Base-by-base conservation (phyloP, 2,113 vertebrate species). In the Atherinomorus stipes region DNA sequence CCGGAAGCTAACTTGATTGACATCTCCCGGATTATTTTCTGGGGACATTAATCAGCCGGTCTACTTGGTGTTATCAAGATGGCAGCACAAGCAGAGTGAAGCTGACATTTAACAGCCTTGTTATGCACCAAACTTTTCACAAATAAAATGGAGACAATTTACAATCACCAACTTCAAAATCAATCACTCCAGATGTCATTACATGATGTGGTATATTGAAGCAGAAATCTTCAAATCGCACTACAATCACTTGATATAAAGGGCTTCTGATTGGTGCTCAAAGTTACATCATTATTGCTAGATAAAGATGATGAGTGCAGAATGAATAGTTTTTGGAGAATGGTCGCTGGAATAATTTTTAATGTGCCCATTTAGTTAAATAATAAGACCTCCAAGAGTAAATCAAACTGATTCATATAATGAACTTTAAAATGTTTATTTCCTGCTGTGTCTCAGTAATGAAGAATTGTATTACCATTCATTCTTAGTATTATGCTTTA, bases 401-500 rank as follows among this genome's bases (percentile, higher is more conserved):
- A 7, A 47, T 65, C 12, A 49, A 31, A 52, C 4, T 9, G 54
- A 31, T 10, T 4, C 12, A 44, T 22, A 28, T 4, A n/a, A 25
- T 52, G 23, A 0, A 38, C 49, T 53, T 34, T n/a, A n/a, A 18
- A 40, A n/a, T 53, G 22, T 13, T 26, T 40, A n/a, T 65, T 40
- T 10, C 50, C 38, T 54, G 25, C n/a, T 52, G 34, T 74, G 31
- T 38, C 26, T 69, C 15, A 34, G 44, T 15, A 40, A 53, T 10
- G 50, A 57, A 22, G 21, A n/a, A 44, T 22, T 80, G 58, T 67
- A 23, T 50, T 53, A 61, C 57, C 8, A 21, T 28, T 60, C 54
- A 3, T n/a, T 37, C 3, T 25, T 50, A 47, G n/a, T 68, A 64
- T 78, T 75, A 26, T 67, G 60, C 31, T 40, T 16, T 51, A 75